Conservation (phyloP, 2,888 invertebrate species). For the Dasypogon diadema region DNA sequence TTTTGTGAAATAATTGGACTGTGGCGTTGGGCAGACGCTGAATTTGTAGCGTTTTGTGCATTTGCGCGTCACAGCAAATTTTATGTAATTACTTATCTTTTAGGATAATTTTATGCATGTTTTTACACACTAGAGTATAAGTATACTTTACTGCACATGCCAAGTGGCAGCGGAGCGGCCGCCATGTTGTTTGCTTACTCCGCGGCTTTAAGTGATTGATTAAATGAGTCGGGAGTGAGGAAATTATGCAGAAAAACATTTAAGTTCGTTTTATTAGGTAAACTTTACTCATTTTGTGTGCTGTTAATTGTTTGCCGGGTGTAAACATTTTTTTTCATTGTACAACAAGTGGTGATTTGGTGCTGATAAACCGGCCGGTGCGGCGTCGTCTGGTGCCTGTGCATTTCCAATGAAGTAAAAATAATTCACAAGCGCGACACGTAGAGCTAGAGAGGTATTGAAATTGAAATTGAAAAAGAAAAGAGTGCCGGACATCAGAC, state of each 20-base stretch:
- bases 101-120: slow-evolving; percentile 22
- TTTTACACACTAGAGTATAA: slow-evolving; percentile 30
- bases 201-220: slow-evolving; percentile 16
- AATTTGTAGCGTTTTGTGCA: background rate
- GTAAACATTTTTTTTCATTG: background rate
- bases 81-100: slow-evolving; percentile 19
- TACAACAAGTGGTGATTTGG: background rate
- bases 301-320: background rate
- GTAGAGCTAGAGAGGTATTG: too few species aligned
- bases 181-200: background rate
- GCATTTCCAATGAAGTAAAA: background rate
- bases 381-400: background rate
- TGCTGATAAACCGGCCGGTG: background rate
- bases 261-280: background rate
- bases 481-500: too few species aligned
- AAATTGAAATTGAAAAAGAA: slow-evolving; percentile 15
- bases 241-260: background rate
- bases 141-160: slow-evolving; percentile 37
- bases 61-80: background rate
- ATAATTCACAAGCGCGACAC: slow-evolving; percentile 42
- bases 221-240: slow-evolving; percentile 2
- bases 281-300: background rate
- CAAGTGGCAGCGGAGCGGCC: background rate
- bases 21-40: background rate
- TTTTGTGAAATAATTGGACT: too few species aligned